phyloP scores from a whole-genome alignment of 23 tunicate species.

The Phallusia fumigata region DNA sequence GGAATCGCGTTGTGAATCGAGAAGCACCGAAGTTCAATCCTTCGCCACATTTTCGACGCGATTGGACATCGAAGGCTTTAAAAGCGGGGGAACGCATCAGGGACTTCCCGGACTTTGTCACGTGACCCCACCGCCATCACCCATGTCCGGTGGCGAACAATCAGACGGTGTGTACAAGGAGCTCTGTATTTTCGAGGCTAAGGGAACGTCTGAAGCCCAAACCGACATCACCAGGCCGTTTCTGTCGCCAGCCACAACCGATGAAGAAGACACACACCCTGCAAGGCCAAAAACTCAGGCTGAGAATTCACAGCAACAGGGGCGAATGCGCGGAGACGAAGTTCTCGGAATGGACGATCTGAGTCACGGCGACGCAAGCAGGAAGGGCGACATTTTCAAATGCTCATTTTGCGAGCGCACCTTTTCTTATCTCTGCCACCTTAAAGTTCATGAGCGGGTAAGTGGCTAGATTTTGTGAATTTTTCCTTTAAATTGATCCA shows the following conservation, averaged over 20 bases:
- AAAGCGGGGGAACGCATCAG: neutral
- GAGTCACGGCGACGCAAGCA: neutral
- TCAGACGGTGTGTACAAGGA: neutral
- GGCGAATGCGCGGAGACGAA: neutral
- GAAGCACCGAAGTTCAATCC: neutral
- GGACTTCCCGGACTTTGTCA: neutral
- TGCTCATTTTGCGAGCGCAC: slow-evolving; percentile 48
- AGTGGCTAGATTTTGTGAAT: neutral
- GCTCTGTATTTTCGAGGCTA: neutral
- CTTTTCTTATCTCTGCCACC: slow-evolving; percentile 64
- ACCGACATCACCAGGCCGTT: neutral
- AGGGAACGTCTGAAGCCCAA: neutral
- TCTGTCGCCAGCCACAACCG: slow-evolving; percentile 21
- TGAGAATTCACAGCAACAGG: neutral
- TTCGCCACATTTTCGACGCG: neutral
- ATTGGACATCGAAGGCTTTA: neutral
- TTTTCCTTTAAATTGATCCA: too few species aligned
- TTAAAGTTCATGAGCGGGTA: slow-evolving; percentile 76
- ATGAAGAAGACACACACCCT: neutral
- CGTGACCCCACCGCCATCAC: neutral
- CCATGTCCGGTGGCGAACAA: neutral
- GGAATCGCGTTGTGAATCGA: neutral
- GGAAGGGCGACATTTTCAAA: slow-evolving; percentile 33
- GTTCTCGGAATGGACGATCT: neutral
- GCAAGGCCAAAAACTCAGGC: neutral